Conservation (phyloP, 2,797 vertebrate species). For the Onychomys torridus region DNA sequence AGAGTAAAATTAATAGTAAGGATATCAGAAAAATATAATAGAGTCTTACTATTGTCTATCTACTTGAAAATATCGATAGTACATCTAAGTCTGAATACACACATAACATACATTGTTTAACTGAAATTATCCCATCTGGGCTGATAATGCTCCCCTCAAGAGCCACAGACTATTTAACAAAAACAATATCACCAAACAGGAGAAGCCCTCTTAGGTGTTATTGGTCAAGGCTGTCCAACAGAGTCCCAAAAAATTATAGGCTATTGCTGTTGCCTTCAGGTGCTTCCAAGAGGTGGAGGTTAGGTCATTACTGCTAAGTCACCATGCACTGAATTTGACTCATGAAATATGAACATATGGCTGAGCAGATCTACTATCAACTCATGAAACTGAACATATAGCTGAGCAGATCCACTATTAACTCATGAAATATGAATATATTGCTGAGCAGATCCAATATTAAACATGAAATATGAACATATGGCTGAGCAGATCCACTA, state of each 20-base stretch:
- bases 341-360: too few species aligned
- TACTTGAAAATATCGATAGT: background rate
- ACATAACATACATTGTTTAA: background rate
- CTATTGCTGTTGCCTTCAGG: background rate
- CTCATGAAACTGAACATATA: background rate
- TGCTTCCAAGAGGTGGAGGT: background rate
- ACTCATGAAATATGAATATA: background rate
- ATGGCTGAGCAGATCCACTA: background rate
- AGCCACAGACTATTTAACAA: background rate
- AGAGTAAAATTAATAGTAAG: background rate
- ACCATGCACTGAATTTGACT: background rate
- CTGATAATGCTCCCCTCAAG: background rate
- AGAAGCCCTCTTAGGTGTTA: background rate
- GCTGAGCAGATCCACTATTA: background rate
- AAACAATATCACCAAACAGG: background rate
- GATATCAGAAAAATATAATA: background rate
- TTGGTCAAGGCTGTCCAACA: background rate
- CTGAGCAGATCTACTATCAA: background rate
- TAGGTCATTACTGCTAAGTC: background rate
- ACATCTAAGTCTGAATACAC: background rate
- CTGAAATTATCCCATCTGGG: background rate
- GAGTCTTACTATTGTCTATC: background rate
- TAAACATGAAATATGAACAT: background rate
- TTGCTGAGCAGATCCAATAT: background rate
- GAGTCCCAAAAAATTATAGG: background rate